Base-by-base conservation (phyloP, 2,888 invertebrate genomes). In the Archips crataeganus region DNA sequence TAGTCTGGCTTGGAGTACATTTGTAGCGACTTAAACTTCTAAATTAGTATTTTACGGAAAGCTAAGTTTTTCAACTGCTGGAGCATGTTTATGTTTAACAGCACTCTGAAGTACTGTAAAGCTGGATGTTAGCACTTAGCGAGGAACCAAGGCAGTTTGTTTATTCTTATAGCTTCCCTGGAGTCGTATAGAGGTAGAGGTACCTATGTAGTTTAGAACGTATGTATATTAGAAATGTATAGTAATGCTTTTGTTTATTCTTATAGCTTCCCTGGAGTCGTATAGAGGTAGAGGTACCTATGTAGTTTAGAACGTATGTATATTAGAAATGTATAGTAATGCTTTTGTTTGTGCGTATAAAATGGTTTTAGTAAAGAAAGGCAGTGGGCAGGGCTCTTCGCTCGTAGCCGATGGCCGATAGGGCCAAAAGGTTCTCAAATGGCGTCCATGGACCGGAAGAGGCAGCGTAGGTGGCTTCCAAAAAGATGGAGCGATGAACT, bases 91-190 rank as follows among this genome's bases (percentile, higher is more conserved):
- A 66, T 23, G 67, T 67, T 67, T 62, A 61, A 69, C 69, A 11
- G 57, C 47, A 64, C 63, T 74, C 51, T 9, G 13, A 49, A 60
- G 73, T 64, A 36, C 64, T 51, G 60, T 60, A 69, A 64, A 74
- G 59, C 15, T 45, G 59, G 64, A 63, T 63, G 42, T 34, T 70
- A 15, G 69, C 64, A 74, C 73, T 72, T 72, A 63, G 65, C 60
- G 3, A 42, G 60, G 49, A 23, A 71, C 64, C 39, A 23, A 5
- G 51, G 49, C 36, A 45, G 62, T 59, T 71, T 13, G 72, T 62
- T 47, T 71, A 72, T 67, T 47, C 57, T 62, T 23, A 71, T 61
- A n/a, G 23, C 15, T 47, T 68, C 67, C 61, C 72, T 57, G 1
- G 51, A 51, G 69, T 13, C 49, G 32, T 59, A 36, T 71, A 57